Percentiles rank a stretch among this genome's conserved stretches.
Conservation (phyloP, 2,888 invertebrate species). For the Dilophus febrilis region DNA sequence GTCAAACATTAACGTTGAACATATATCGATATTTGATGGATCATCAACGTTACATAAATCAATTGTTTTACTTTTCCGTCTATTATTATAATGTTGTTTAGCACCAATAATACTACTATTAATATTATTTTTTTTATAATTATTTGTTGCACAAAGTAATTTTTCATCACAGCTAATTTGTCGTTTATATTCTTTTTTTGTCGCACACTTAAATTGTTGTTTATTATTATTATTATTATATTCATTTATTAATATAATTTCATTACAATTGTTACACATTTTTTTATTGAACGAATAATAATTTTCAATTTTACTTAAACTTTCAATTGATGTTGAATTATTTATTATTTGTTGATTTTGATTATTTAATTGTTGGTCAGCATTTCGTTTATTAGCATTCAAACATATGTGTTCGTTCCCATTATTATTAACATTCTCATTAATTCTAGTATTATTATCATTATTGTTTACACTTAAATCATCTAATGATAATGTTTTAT, state of each 20-base stretch:
- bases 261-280: too few species aligned
- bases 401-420: background rate
- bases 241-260: too few species aligned
- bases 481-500: slow-evolving; percentile 8
- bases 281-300: too few species aligned
- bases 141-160: slow-evolving; percentile 1
- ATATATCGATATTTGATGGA: too few species aligned
- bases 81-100: background rate
- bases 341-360: background rate
- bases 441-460: background rate
- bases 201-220: background rate
- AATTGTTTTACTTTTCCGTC: too few species aligned
- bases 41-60: too few species aligned
- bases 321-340: too few species aligned
- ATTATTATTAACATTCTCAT: background rate
- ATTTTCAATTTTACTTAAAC: too few species aligned
- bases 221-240: background rate
- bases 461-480: slow-evolving; percentile 5
- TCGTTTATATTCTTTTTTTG: slow-evolving; percentile 15
- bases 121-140: background rate
- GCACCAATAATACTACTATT: background rate
- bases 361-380: too few species aligned
- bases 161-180: slow-evolving; percentile 26
- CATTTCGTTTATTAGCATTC: background rate
- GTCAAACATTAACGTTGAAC: too few species aligned